These are phyloP conservation scores for Argya squamiceps DNA, from an alignment of 2,797 vertebrate genomes.

Conservation along the genomic window DNA sequence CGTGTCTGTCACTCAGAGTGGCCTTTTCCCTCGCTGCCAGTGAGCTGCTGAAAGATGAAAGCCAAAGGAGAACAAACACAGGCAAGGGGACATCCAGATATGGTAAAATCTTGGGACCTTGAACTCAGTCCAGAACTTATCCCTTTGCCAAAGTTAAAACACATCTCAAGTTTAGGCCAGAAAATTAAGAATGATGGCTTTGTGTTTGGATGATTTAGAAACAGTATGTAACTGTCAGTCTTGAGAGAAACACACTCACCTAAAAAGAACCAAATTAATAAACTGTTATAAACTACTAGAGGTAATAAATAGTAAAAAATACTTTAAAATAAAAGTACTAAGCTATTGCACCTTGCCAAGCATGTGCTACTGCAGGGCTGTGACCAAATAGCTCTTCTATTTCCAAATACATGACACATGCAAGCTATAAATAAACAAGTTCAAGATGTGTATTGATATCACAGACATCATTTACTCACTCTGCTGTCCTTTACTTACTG, in stretches of 20 bases:
- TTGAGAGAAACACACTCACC: background rate
- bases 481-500: background rate
- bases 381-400: background rate
- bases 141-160: background rate
- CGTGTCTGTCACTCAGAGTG: background rate
- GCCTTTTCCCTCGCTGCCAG: background rate
- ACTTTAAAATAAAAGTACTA: background rate
- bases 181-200: background rate
- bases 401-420: background rate
- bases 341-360: background rate
- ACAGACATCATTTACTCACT: background rate
- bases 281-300: background rate
- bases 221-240: background rate
- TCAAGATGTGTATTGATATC: background rate
- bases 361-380: background rate
- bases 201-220: background rate
- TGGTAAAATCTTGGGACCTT: constrained; percentile 9
- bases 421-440: constrained; percentile 13
- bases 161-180: background rate
- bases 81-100: constrained; percentile 32
- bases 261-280: background rate
- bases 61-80: background rate
- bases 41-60: background rate
- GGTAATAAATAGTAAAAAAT: background rate
- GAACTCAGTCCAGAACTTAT: background rate